Evolutionary conservation across 2,113 vertebrate genomes (phyloP), one percentile per base, ranked within the genome.

Genomic region (Sprattus sprattus): DNA sequence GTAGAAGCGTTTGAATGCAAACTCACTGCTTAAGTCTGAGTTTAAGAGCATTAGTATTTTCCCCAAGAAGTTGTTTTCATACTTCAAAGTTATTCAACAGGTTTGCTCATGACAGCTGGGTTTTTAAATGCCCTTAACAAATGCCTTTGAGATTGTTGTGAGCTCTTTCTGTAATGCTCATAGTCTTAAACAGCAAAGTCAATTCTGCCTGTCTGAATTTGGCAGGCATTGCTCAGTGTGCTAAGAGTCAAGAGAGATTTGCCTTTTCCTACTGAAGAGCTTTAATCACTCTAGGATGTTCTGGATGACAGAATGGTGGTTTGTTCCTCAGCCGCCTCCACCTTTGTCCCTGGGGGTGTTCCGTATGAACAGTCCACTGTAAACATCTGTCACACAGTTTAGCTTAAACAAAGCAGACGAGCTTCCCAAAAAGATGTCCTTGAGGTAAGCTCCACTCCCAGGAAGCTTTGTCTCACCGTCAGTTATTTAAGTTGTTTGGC

Each of bases 301-400:
- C 71, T 32, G 71, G 71, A 78, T 39, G 28, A 78, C 71, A 39
- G 71, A 78, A 32, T 39, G 13, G 28, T 11, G 32, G 32, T 44
- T 78, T 78, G 71, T 11, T 78, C 28, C 71, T 39, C 71, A 16
- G 71, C 28, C 71, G 71, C 28, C 71, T 78, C 71, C 71, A 15
- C 71, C 71, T 28, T 78, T 32, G 71, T 88, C 90, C 89, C 50
- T 25, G 46, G 60, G 88, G 92, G 90, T 87, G 92, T 87, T 85
- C 78, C 80, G 88, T 89, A 89, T 91, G 85, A 90, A 91, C 85
- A 44, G 83, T 0, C 82, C 87, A 86, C 86, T 90, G 86, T 92
- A 92, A 93, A 92, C 93, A 94, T 88, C 89, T 93, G 90, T 90
- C 89, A 90, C 78, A 85, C 32, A 81, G 88, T 91, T 85, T 84